These are phyloP conservation scores for Papilio elwesi DNA, from an alignment of 2,888 invertebrate species.

Conservation along the genomic window DNA sequence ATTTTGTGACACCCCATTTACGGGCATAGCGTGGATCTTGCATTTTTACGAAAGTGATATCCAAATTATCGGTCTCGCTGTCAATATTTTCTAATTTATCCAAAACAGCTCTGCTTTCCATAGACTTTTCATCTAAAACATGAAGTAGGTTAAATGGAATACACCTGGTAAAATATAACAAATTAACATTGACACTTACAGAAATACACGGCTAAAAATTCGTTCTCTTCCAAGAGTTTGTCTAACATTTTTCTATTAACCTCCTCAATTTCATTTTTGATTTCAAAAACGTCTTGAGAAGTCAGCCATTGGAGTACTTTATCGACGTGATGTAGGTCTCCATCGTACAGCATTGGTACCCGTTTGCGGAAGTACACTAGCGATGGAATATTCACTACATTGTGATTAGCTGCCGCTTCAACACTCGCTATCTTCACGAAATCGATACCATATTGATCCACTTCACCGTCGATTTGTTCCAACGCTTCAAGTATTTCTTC, in stretches of 20 bases:
- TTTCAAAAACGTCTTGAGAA: slow-evolving; percentile 96
- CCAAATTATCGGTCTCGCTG: slow-evolving; percentile 96
- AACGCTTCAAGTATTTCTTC: slow-evolving; percentile 94
- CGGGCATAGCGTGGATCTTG: slow-evolving; percentile 95
- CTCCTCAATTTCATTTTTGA: slow-evolving; percentile 98
- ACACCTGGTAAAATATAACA: not conserved
- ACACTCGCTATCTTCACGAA: slow-evolving; percentile 95
- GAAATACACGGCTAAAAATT: slow-evolving; percentile 97
- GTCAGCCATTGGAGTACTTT: slow-evolving; percentile 94
- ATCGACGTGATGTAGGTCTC: slow-evolving; percentile 94
- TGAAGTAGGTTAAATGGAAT: not conserved
- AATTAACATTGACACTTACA: slow-evolving; percentile 86
- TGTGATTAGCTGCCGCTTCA: slow-evolving; percentile 92
- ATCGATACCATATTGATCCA: slow-evolving; percentile 96
- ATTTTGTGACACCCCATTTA: slow-evolving; percentile 96
- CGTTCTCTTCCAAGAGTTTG: slow-evolving; percentile 96
- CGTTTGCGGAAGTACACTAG: slow-evolving; percentile 93
- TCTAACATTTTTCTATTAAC: slow-evolving; percentile 98
- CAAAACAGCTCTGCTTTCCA: slow-evolving; percentile 92
- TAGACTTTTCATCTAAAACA: slow-evolving; percentile 90
- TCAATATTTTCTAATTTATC: slow-evolving; percentile 96
- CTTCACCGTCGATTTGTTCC: slow-evolving; percentile 97
- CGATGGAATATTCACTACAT: slow-evolving; percentile 92
- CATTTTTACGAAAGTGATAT: slow-evolving; percentile 97
- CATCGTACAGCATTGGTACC: slow-evolving; percentile 94